These are phyloP conservation scores for Streblospio benedicti DNA, from an alignment of 1,140 invertebrate species.

Conservation along the genomic window DNA sequence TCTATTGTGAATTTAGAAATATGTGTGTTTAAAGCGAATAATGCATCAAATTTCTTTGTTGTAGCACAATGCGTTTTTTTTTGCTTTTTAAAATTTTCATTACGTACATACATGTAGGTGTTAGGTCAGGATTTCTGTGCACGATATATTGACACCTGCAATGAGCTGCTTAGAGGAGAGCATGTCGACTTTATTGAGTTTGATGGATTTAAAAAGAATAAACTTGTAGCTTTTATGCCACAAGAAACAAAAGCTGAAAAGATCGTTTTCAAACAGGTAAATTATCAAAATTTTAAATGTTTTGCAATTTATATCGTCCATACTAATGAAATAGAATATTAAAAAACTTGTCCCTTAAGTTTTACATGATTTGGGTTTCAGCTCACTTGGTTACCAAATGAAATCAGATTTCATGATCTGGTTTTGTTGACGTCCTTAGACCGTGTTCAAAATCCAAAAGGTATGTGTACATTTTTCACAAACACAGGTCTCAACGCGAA, in stretches of 20 bases:
- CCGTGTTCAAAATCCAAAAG: slow-evolving; percentile 35
- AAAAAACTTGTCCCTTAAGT: background rate
- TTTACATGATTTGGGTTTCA: slow-evolving; percentile 6
- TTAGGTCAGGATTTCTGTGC: slow-evolving; percentile 34
- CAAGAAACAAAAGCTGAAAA: slow-evolving; percentile 20
- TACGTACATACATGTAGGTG: slow-evolving; percentile 23
- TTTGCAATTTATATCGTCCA: background rate
- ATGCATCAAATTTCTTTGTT: background rate
- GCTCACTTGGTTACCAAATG: slow-evolving; percentile 42
- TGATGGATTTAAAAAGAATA: slow-evolving; percentile 11
- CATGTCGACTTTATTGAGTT: slow-evolving; percentile 18
- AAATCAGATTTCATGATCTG: slow-evolving; percentile 34
- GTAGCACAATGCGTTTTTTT: background rate
- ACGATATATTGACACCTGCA: slow-evolving; percentile 31
- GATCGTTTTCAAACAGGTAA: slow-evolving; percentile 40
- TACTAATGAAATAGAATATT: background rate
- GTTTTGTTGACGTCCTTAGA: slow-evolving; percentile 32
- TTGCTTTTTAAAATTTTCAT: background rate
- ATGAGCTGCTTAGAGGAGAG: slow-evolving; percentile 25
- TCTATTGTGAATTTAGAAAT: background rate
- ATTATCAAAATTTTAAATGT: background rate
- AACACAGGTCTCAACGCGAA: background rate
- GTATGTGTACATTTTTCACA: slow-evolving; percentile 21
- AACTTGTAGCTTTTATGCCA: slow-evolving; percentile 18
- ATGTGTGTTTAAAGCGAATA: background rate